Conservation (phyloP, 2,888 invertebrate genomes). For the Protophormia terraenovae region DNA sequence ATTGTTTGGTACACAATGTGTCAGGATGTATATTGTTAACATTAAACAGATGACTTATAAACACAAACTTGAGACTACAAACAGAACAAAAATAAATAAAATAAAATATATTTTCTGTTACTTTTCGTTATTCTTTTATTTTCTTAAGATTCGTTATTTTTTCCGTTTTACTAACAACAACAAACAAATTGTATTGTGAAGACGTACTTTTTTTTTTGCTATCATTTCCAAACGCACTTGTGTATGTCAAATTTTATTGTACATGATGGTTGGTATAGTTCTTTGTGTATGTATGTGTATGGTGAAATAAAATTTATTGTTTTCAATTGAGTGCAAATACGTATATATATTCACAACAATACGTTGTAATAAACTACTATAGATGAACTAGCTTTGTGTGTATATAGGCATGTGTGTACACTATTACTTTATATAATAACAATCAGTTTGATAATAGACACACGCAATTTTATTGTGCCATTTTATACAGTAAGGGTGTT, state of each 20-base stretch:
- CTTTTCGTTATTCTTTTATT: slow-evolving; percentile 14
- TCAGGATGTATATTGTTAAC: slow-evolving; percentile 68
- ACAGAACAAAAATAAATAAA: not conserved
- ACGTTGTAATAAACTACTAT: not conserved
- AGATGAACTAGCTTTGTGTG: not conserved
- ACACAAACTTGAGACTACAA: slow-evolving; percentile 42
- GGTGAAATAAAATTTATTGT: slow-evolving; percentile 78
- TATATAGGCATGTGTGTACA: not conserved
- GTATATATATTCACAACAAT: slow-evolving; percentile 5
- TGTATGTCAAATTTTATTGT: slow-evolving; percentile 41
- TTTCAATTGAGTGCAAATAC: slow-evolving; percentile 77
- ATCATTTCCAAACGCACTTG: slow-evolving; percentile 19
- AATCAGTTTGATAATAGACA: slow-evolving; percentile 4
- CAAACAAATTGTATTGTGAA: not conserved
- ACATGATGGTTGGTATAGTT: slow-evolving; percentile 56
- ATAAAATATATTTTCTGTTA: slow-evolving; percentile 8
- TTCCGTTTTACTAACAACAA: not conserved
- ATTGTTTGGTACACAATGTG: slow-evolving; percentile 76
- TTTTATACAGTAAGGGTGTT: not conserved
- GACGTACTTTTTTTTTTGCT: not conserved
- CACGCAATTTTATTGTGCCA: slow-evolving; percentile 2
- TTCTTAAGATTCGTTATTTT: not conserved
- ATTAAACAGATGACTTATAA: slow-evolving; percentile 62
- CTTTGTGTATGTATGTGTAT: slow-evolving; percentile 70
- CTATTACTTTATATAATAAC: not conserved